Evolutionary conservation across 2,113 vertebrate species (phyloP), one percentile per base, ranked within the genome.

Genomic region (Laticauda colubrina): DNA sequence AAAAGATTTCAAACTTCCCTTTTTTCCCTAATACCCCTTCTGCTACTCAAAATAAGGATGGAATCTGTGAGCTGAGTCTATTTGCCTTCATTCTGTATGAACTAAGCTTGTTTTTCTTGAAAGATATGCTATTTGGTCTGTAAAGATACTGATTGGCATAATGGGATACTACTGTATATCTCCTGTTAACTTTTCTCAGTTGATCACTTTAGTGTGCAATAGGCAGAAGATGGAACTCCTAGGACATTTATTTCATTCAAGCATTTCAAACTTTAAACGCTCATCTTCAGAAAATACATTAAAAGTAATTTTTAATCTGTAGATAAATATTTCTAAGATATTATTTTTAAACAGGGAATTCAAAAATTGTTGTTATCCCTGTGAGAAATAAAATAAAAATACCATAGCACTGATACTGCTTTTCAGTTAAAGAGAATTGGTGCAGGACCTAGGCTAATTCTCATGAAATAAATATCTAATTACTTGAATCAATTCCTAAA

Each of bases 391-490:
- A 39, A 81, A 81, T 11, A 91, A 95, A 95, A 88, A 34, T 0
- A 61, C 3, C 0, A 4, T 61, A 64, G 54, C 26, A 24, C 34
- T 85, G 91, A 94, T 93, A 7, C 48, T 39, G 53, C 53, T 20
- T 91, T 12, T 54, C 14, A 89, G 18, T 64, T 0, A 1, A 10
- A 18, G 15, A 6, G 15, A 93, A 23, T 2, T 89, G 15, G 91
- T 90, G 93, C 53, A 95, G 91, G 91, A 69, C 75, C 75, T 69
- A 85, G 3, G 56, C 55, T 64, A 93, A 92, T 93, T 92, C 45
- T 91, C 59, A 92, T 56, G 21, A 94, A 51, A 18, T 55, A 55
- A 93, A 92, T 75, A 18, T 75, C 15, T 4, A 54, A 15, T 55
- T 91, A 89, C 43, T n/a, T 90, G 24, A 14, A 94, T 57, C 18